Evolutionary conservation across 2,888 invertebrate genomes (phyloP).

Genomic region (Sarcophaga subvicina): DNA sequence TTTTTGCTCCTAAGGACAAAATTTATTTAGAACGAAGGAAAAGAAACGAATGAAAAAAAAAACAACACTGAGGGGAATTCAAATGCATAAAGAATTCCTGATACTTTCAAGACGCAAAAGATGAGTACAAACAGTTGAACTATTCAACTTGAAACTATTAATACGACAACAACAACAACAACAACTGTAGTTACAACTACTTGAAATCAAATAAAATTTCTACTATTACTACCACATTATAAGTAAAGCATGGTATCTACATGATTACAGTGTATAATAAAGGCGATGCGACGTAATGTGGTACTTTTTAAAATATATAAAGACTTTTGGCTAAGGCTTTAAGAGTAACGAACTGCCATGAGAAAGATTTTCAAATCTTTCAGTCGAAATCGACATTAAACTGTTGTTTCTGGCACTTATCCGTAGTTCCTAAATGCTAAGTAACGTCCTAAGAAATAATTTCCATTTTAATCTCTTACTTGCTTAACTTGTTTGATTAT

Average conservation of each 20-base stretch:
- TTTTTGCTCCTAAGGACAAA: not conserved
- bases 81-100: constrained; percentile 60
- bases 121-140: constrained; percentile 41
- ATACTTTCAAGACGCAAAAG: constrained; percentile 43
- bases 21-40: not conserved
- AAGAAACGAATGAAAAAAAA: not conserved
- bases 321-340: too few species aligned
- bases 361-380: too few species aligned
- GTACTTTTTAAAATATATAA: too few species aligned
- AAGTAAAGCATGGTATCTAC: not conserved
- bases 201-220: constrained; percentile 1
- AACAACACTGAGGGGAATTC: not conserved
- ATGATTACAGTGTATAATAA: not conserved
- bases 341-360: too few species aligned
- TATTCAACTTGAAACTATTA: constrained; percentile 52
- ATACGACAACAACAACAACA: too few species aligned
- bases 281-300: too few species aligned
- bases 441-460: too few species aligned
- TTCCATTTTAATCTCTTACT: too few species aligned
- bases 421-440: too few species aligned
- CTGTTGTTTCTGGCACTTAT: too few species aligned
- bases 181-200: not conserved
- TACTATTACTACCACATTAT: not conserved
- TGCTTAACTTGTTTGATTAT: too few species aligned
- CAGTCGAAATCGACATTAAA: too few species aligned